Evolutionary conservation across 2,797 vertebrate genomes (phyloP), one percentile per base, ranked within the genome.

Genomic region (Chaenodraco wilsoni): DNA sequence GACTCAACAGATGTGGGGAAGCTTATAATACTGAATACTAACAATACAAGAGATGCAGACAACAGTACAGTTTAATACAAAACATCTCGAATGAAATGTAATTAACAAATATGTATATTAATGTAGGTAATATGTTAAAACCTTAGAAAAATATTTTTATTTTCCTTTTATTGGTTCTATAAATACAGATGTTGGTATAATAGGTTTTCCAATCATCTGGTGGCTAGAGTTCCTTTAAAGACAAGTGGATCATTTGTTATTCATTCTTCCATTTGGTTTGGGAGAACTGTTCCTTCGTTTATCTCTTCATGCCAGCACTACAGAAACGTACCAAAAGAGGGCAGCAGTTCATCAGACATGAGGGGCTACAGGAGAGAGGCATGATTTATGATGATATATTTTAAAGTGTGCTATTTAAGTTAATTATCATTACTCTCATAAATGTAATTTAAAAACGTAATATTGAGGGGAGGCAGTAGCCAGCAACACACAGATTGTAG

Each of bases 311-410:
- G 1, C 0, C 13, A 13, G 81, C 13, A 21, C 33, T 75, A 3
- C 76, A 68, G 6, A 41, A 37, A 21, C 0, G 0, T 0, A 19
- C 87, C 92, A 69, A 27, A 40, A 82, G 93, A 72, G 75, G 89
- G 87, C 82, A 23, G 43, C 16, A 82, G 54, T 61, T 15, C 0
- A 62, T 82, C 49, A 80, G 12, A 40, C 9, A 74, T 50, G 13
- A 46, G 10, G 8, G 0, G 14, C 14, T 44, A 0, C 1, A 33
- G 12, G 33, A 16, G 27, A 27, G 1, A 13, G 0, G 0, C 2
- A 4, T 1, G 4, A 15, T 9, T 0, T 9, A 49, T 67, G 6
- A n/a, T 37, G 33, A 37, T 37, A 2, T 9, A 9, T 37, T 37
- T 37, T 37, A 8, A 37, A 37, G 33, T 37, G 5, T 9, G 1